Evolutionary conservation across 1,140 invertebrate genomes (phyloP), one percentile per base, ranked within the genome.

Genomic region (Portunus trituberculatus): DNA sequence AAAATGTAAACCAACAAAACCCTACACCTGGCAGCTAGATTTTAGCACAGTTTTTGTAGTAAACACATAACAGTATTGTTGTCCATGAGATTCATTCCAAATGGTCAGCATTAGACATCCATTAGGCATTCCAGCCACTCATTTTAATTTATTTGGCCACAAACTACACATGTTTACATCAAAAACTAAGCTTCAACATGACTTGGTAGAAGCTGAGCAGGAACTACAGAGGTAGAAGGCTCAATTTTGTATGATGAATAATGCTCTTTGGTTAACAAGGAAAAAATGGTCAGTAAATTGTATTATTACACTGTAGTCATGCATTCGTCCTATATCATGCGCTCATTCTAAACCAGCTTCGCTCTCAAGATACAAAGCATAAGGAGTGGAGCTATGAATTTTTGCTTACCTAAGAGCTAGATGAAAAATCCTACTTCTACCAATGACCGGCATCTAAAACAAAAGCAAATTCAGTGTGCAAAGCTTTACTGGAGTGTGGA

Each of bases 241-340:
- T 95, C 94, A 91, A 95, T 95, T 95, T 95, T 95, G 94, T 92
- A 95, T 95, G 83, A 95, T 95, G 94, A 95, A 95, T 95, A 95
- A 95, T 95, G 94, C 90, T 95, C 94, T 95, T 89, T 32, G 94
- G 90, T 87, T 95, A 95, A 95, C 94, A 95, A 95, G 89, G 93
- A 94, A 94, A 95, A 95, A 95, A 95, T 95, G 89, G 48, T 83
- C 94, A 92, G 89, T 87, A 95, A 95, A 76, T 92, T 92, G 45
- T 83, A 91, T 95, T 83, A 91, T 95, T 92, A 95, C 46, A 92
- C 83, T 86, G 87, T 94, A 92, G 90, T 92, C 94, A 95, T 95
- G 94, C 94, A 95, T 86, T 95, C 94, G 31, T 95, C 48, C 90
- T 95, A 95, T 46, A 92, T 92, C 94, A 95, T 95, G 94, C 94